A percentile compares a stretch with the other conserved stretches of the same genome.
Evolutionary conservation across 2,888 invertebrate species (phyloP).

Genomic region (Dryococelus australis): DNA sequence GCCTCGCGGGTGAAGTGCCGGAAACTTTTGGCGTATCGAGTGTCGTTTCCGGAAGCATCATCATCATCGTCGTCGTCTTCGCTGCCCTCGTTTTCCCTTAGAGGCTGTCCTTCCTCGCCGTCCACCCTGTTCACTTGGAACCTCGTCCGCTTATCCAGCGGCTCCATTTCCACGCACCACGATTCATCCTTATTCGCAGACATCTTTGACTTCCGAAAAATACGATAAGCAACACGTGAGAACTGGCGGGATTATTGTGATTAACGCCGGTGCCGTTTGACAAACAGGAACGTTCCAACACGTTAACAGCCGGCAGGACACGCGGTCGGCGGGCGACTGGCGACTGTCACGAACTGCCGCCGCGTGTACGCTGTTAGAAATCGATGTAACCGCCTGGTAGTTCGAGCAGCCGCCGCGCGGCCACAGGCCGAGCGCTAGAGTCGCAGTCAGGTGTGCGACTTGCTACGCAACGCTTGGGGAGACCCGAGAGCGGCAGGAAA

Average conservation of each 20-base stretch:
- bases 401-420: background rate
- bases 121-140: constrained; percentile 70
- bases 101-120: constrained; percentile 53
- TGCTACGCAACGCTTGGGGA: too few species aligned
- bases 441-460: background rate
- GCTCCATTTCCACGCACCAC: constrained; percentile 55
- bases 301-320: background rate
- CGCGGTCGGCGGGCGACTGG: background rate
- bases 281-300: too few species aligned
- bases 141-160: constrained; percentile 61
- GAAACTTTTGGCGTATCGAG: constrained; percentile 81
- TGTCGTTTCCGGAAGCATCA: constrained; percentile 64
- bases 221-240: too few species aligned
- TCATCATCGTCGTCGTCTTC: constrained; percentile 58
- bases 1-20: constrained; percentile 88
- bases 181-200: constrained; percentile 35
- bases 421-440: background rate
- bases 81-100: constrained; percentile 51
- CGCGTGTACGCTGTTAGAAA: background rate
- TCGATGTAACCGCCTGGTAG: background rate
- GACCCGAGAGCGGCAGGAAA: too few species aligned
- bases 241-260: too few species aligned
- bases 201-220: background rate
- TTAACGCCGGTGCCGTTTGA: too few species aligned
- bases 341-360: background rate